Evolutionary conservation across 1,140 invertebrate genomes (phyloP).

Genomic region (Popillia japonica): DNA sequence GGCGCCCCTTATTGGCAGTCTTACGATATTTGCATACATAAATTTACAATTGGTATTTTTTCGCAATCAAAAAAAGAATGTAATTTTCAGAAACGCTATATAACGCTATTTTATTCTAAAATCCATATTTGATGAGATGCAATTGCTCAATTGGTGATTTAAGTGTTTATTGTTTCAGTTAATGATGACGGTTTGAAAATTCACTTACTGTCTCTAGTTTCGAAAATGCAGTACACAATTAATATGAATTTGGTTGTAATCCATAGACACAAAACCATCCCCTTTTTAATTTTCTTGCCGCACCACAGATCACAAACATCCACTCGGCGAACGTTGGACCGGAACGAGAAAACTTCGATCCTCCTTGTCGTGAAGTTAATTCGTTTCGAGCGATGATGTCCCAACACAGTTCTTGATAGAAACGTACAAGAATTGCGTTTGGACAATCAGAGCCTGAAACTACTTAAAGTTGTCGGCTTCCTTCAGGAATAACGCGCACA

Average conservation of each 20-base stretch:
- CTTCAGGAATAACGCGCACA: background rate
- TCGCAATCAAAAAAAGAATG: no score
- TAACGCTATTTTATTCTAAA: no score
- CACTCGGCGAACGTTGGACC: background rate
- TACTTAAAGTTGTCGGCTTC: slow-evolving; percentile 51
- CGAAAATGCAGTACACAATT: background rate
- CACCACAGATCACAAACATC: slow-evolving; percentile 28
- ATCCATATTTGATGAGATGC: no score
- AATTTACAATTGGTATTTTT: no score
- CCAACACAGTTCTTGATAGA: slow-evolving; percentile 59
- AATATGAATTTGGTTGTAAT: background rate
- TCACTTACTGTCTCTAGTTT: background rate
- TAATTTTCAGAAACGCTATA: no score
- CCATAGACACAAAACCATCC: background rate
- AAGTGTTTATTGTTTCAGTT: no score
- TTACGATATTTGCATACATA: background rate
- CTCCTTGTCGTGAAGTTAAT: background rate
- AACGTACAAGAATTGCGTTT: slow-evolving; percentile 61
- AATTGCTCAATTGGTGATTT: no score
- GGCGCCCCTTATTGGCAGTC: background rate
- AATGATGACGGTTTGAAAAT: no score
- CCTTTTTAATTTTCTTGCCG: background rate
- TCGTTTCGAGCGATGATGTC: slow-evolving; percentile 60
- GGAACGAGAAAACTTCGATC: background rate
- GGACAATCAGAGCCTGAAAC: slow-evolving; percentile 61